Evolutionary conservation across 1,140 invertebrate species (phyloP).

Genomic region (Hirudo medicinalis): DNA sequence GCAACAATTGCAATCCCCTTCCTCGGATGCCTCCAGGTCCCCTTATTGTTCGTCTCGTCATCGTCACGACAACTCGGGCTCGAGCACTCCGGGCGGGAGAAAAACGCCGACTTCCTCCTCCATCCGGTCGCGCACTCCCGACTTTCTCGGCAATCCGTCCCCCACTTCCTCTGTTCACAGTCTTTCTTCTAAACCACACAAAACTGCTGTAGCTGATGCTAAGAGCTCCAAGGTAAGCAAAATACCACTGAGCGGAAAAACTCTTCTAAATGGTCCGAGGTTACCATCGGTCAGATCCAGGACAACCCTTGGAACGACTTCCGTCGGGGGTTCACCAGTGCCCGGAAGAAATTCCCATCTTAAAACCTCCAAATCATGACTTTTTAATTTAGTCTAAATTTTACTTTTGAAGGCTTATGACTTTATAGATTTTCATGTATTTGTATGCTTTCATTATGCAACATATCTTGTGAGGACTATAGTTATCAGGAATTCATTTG

Average conservation of each 20-base stretch:
- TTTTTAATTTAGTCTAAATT: no score
- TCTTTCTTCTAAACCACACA: neutral
- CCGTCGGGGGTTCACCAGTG: neutral
- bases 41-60: no score
- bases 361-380: no score
- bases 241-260: neutral
- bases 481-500: no score
- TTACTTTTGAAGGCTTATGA: no score
- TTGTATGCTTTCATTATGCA: no score
- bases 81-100: neutral
- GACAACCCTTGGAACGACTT: neutral
- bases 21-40: no score
- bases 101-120: neutral
- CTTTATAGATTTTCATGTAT: no score
- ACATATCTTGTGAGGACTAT: no score
- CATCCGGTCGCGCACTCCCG: neutral
- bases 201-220: neutral
- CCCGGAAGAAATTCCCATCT: neutral
- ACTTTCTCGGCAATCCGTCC: neutral
- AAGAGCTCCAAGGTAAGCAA: neutral
- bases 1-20: no score
- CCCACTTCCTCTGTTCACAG: constrained; percentile 5
- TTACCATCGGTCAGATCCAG: neutral
- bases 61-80: neutral
- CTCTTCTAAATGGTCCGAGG: neutral